phyloP scores from a whole-genome alignment of 2,113 vertebrate genomes.

The Turdus rufiventris region DNA sequence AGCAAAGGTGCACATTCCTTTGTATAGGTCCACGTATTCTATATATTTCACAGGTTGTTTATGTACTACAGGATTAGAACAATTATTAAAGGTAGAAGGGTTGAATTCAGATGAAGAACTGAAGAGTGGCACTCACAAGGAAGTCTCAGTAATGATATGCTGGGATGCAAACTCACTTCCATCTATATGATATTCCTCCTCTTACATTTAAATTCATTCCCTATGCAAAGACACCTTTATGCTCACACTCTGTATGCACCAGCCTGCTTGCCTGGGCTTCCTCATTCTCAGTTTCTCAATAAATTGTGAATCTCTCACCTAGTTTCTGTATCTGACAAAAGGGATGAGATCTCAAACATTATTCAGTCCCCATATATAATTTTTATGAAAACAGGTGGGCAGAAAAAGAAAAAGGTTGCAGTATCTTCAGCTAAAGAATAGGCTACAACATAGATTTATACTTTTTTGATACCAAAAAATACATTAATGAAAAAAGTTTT shows the following conservation, averaged over 20 bases:
- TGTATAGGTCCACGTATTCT: background rate
- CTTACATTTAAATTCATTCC: background rate
- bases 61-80: background rate
- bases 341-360: background rate
- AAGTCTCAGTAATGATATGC: background rate
- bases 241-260: background rate
- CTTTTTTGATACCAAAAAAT: background rate
- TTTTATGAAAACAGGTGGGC: background rate
- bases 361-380: background rate
- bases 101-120: background rate
- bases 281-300: background rate
- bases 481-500: background rate
- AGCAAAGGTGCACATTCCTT: background rate
- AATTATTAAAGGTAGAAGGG: background rate
- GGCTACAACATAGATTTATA: background rate
- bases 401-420: background rate
- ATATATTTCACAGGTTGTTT: background rate
- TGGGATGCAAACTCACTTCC: background rate
- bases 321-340: background rate
- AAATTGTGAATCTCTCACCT: background rate
- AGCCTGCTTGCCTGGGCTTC: background rate
- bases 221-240: background rate
- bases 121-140: background rate
- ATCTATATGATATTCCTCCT: background rate
- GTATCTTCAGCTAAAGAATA: background rate